Base-by-base conservation (phyloP, 2,888 invertebrate species). In the Philereme transversata region DNA sequence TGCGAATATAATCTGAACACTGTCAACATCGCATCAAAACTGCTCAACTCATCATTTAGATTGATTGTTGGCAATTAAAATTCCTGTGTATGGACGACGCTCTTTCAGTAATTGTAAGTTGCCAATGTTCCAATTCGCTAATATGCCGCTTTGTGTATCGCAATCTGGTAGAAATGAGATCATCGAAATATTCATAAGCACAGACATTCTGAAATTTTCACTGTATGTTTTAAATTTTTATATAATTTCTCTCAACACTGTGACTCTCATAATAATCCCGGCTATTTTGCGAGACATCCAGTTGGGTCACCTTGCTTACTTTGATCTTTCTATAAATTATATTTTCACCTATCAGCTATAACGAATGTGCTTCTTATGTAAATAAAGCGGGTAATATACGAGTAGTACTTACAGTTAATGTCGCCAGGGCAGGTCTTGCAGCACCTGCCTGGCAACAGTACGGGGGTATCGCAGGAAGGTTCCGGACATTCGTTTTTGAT, bases 401-500 rank as follows among this genome's bases (percentile, higher is more conserved):
- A 7, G 40, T 11, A 33, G 5, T 67, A 95, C 95, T 95, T 81
- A 96, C 96, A 95, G 83, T 94, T 93, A 64, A 90, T 79, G 78
- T 97, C 96, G 68, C 96, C 97, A 5, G 97, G 97, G 82, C 98
- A 98, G 5, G 96, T 95, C 92, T 98, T 98, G 93, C 98, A 98
- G 91, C 98, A 98, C 76, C 96, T 94, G 68, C 97, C 97, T 22
- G 97, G 96, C 68, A 96, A 90, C 60, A 97, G 93, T 45, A 97
- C 95, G 0, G 98, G 98, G 73, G 97, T 96, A 66, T 96, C 96
- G 86, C 98, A 98, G 11, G 94, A 95, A 11, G 97, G 95, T 76
- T 96, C 96, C 5, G 98, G 98, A 80, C 98, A 98, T 81, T 98
- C 97, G 81, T 96, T 96, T 89, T 97, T 98, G 69, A 98, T 97